Conservation (phyloP, 1,140 invertebrate genomes). For the Galleria mellonella region DNA sequence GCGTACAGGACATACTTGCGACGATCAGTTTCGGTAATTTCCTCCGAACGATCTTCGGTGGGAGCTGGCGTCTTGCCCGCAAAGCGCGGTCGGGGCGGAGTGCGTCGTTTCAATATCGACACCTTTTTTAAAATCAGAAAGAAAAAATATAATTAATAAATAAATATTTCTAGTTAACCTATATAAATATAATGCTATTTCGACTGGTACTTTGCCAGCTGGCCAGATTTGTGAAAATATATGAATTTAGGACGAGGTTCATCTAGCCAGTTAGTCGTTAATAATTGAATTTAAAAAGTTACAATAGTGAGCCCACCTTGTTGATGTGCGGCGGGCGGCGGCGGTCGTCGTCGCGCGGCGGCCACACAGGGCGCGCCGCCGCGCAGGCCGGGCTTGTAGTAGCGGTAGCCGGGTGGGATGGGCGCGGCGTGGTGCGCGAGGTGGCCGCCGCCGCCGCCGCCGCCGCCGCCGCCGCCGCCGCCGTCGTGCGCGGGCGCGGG, state of each 20-base stretch:
- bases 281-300: neutral
- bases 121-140: too few species aligned
- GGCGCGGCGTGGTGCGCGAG: constrained; percentile 46
- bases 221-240: too few species aligned
- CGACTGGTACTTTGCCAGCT: too few species aligned
- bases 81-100: constrained; percentile 69
- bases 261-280: too few species aligned
- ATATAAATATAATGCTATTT: too few species aligned
- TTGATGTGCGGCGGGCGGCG: constrained; percentile 73
- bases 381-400: constrained; percentile 78
- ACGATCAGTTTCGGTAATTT: constrained; percentile 73
- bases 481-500: constrained; percentile 43
- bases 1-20: constrained; percentile 78
- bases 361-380: constrained; percentile 75
- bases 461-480: constrained; percentile 27
- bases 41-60: constrained; percentile 51
- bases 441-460: constrained; percentile 5
- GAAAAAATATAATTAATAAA: too few species aligned
- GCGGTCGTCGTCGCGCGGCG: constrained; percentile 45
- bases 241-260: too few species aligned
- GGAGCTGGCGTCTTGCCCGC: constrained; percentile 68
- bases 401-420: constrained; percentile 57
- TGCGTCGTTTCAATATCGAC: constrained; percentile 74
- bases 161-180: too few species aligned
- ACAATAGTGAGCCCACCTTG: constrained; percentile 45